These are phyloP conservation scores for Xenopus laevis DNA, from an alignment of 2,113 vertebrate genomes.

Conservation along the genomic window DNA sequence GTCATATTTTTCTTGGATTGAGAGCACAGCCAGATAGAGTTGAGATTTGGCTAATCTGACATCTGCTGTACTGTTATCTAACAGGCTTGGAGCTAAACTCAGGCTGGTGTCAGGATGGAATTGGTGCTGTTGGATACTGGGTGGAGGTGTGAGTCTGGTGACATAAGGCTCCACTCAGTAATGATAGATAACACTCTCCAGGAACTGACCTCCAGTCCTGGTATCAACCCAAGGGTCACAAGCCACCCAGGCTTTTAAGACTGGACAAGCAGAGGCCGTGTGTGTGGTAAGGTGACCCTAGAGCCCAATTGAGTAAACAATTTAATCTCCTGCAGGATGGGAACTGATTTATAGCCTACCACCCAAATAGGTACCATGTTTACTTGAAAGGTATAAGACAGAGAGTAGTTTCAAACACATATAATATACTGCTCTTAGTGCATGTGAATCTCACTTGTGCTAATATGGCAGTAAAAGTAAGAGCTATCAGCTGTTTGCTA, in stretches of 20 bases:
- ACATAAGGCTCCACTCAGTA: constrained; percentile 4
- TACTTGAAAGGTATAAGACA: background rate
- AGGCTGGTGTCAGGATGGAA: background rate
- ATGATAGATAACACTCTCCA: constrained; percentile 1
- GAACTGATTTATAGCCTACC: constrained; percentile 10
- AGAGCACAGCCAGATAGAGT: too few relatives aligned
- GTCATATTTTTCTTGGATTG: too few relatives aligned
- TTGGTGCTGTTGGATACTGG: background rate
- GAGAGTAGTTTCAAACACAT: background rate
- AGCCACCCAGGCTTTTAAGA: constrained; percentile 30
- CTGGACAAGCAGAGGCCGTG: constrained; percentile 1
- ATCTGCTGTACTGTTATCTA: background rate
- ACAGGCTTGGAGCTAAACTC: background rate
- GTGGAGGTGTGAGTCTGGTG: constrained; percentile 7
- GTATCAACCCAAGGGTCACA: constrained; percentile 25
- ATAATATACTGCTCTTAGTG: background rate
- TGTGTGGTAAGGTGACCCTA: background rate
- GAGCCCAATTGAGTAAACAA: constrained; percentile 11
- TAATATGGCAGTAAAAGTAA: background rate
- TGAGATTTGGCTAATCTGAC: too few relatives aligned
- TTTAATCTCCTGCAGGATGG: constrained; percentile 1
- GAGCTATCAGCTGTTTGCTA: background rate
- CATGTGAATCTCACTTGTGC: background rate
- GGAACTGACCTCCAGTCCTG: constrained; percentile 7
- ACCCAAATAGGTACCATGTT: constrained; percentile 9